Evolutionary conservation across 2,797 vertebrate species (phyloP).

Genomic region (Notamacropus eugenii): DNA sequence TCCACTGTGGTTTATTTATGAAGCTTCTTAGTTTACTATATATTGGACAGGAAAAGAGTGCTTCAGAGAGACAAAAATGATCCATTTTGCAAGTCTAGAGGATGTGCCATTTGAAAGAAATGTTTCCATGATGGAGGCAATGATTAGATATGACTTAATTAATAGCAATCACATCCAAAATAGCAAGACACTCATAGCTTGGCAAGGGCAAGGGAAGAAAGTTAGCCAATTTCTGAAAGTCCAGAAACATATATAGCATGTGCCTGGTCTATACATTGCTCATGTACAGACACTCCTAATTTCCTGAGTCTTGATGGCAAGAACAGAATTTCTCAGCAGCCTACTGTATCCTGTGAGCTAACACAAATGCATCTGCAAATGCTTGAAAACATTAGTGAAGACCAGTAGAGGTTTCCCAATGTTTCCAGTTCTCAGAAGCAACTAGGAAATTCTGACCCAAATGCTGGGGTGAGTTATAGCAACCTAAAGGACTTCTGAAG

Average conservation of each 20-base stretch:
- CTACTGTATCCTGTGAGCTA: neutral
- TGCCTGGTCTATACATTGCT: neutral
- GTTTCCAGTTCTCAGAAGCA: neutral
- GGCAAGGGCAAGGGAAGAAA: neutral
- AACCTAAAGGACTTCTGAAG: slow-evolving; percentile 1
- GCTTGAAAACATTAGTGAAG: neutral
- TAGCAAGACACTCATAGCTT: neutral
- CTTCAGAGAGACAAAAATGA: neutral
- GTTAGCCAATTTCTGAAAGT: neutral
- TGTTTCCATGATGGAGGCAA: neutral
- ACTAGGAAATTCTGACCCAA: neutral
- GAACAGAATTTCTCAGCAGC: neutral
- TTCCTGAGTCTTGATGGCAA: neutral
- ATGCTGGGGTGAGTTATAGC: neutral
- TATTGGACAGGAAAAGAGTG: neutral
- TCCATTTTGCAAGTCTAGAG: neutral
- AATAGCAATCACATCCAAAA: slow-evolving; percentile 1
- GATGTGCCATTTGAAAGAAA: neutral
- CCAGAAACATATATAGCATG: neutral
- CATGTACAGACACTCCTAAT: neutral
- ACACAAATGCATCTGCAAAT: neutral
- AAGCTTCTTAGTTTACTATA: neutral
- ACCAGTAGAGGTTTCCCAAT: neutral
- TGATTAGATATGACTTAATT: neutral
- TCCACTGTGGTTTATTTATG: neutral